Evolutionary conservation across 1,140 invertebrate species (phyloP), one percentile per base, ranked within the genome.

Genomic region (Macrobrachium nipponense): DNA sequence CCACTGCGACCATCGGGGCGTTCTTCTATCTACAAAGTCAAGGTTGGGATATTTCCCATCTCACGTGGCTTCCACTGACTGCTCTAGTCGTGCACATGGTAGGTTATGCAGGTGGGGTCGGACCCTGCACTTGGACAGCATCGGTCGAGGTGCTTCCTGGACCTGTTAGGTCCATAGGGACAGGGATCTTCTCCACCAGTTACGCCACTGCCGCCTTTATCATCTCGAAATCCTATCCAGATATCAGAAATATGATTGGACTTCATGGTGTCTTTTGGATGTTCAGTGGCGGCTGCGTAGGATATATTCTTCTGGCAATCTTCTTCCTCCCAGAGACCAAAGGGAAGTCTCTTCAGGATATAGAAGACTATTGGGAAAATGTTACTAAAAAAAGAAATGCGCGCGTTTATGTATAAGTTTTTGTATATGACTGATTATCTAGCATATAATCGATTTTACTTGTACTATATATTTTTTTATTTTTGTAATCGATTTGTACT

Each of bases 201-300:
- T 72, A 81, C 18, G 20, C 66, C 23, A 23, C 58, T 60, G 17
- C 51, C 3, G 27, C 80, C 27, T 81, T 81, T 59, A 11, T 81
- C 58, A 51, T 81, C 44, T 72, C 66, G 7, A 81, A 81, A 36
- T 59, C 66, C 23, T 72, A 70, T 44, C 27, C 62, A 12, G 58
- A 81, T 11, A 44, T 72, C 44, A 14, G 14, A 23, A 12, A 3
- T 8, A 11, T 59, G n/a, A 11, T 81, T 15, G 80, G 80, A 11
- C 20, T 72, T 17, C 64, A 60, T 72, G 80, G 80, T 8, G 20
- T 81, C 5, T 81, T 81, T 23, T 81, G 80, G 80, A 70, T 51
- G 5, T 81, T 70, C 51, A 20, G 43, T 59, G 18, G 36, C 1
- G 64, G 43, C 27, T 81, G 64, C n/a, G 3, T 60, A 15, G 17